Evolutionary conservation across 1,140 invertebrate species (phyloP), one percentile per base, ranked within the genome.

Genomic region (Drosophila fuyamai): DNA sequence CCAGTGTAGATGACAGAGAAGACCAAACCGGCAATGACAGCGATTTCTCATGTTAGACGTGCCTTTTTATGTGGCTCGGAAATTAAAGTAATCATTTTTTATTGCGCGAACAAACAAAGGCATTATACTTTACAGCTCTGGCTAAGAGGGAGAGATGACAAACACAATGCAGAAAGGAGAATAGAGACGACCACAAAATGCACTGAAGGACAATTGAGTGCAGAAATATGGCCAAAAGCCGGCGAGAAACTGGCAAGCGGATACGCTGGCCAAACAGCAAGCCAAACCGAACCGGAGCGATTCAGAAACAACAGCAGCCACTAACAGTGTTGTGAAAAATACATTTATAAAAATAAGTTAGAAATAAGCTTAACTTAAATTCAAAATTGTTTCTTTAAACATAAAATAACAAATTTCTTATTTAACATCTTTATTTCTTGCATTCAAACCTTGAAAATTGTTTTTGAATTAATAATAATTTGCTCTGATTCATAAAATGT

Each of bases 41-140:
- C 79, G 60, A 86, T 86, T 86, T 88, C 75, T 86, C 79, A 88
- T 83, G 83, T 88, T 88, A 79, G 79, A 86, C 61, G 68, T 67
- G 76, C 46, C 81, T 89, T 85, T 88, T 76, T 88, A 79, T 74
- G 73, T 75, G 73, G 54, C 61, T 63, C 84, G 81, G 85, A 89
- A 89, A 89, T 89, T 84, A 89, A 89, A 89, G 85, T 89, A 89
- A 89, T 89, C 68, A 89, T 89, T 89, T 88, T 89, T 89, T 89
- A 89, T 89, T 75, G 84, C 84, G 80, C 84, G 68, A 88, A 89
- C 84, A 89, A 90, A 89, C 84, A 88, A 89, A 90, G 67, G 84
- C 84, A 89, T 89, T 89, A 84, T 89, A 81, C 79, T 84, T 88
- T 81, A 88, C 84, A 80, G 63, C 80, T 53, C 54, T 12, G 27